A percentile compares a stretch with the other conserved stretches of the same genome.
Conservation (phyloP, 2,113 vertebrate species). For the Phylloscopus whistleri region DNA sequence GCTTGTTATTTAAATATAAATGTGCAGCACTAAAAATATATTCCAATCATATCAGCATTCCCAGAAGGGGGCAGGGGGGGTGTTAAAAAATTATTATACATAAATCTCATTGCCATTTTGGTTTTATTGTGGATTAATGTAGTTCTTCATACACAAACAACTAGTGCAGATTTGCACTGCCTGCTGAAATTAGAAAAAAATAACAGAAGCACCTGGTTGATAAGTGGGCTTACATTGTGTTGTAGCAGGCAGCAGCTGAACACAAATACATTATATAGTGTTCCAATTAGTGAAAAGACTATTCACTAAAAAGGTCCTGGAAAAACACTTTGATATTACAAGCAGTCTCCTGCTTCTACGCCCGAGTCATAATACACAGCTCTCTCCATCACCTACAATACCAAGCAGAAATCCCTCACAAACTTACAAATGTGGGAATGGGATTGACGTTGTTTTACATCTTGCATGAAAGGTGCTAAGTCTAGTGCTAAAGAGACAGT, state of each 20-base stretch:
- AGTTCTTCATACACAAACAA: background rate
- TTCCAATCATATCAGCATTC: background rate
- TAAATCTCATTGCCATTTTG: background rate
- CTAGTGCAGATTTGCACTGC: background rate
- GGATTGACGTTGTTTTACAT: background rate
- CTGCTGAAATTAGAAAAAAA: background rate
- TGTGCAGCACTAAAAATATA: background rate
- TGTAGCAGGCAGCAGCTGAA: constrained; percentile 15
- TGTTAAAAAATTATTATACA: background rate
- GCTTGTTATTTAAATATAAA: constrained; percentile 7
- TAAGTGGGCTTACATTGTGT: background rate
- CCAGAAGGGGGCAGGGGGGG: background rate
- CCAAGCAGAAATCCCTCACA: background rate
- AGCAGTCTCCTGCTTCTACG: background rate
- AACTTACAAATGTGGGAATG: background rate
- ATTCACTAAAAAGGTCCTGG: background rate
- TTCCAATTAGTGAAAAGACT: background rate
- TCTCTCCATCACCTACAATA: background rate
- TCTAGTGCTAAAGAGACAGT: background rate
- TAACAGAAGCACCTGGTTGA: background rate
- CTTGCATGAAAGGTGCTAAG: background rate
- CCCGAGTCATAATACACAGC: background rate
- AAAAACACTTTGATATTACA: background rate
- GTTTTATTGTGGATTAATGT: background rate
- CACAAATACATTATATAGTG: background rate